These are phyloP conservation scores for Moxostoma hubbsi DNA, from an alignment of 2,797 vertebrate genomes.

Conservation along the genomic window DNA sequence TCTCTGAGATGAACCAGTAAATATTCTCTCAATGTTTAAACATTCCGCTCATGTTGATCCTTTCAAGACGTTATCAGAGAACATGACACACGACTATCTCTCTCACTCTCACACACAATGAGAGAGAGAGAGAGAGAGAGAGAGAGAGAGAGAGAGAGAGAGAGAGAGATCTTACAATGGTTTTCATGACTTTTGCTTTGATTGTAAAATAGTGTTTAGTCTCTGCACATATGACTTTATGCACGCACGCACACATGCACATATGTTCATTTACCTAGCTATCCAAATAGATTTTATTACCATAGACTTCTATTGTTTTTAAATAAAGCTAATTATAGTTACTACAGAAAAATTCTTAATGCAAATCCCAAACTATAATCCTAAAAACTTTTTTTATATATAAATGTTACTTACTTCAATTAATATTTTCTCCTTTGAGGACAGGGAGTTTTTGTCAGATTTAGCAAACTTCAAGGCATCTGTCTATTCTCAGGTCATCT, in stretches of 20 bases:
- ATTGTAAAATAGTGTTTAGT: constrained; percentile 42
- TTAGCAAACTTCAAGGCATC: not conserved
- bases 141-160: not conserved
- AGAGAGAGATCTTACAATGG: constrained; percentile 2
- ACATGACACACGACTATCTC: constrained; percentile 28
- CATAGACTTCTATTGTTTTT: not conserved
- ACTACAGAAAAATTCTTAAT: not conserved
- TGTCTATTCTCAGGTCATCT: too few relatives aligned
- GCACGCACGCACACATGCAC: not conserved
- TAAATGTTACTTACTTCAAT: too few relatives aligned
- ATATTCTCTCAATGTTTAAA: constrained; percentile 32
- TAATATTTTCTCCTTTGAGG: not conserved
- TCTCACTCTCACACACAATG: constrained; percentile 23
- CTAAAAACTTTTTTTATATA: not conserved
- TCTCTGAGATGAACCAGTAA: constrained; percentile 24
- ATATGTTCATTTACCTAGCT: too few relatives aligned
- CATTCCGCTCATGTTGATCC: constrained; percentile 22
- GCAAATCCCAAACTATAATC: not conserved
- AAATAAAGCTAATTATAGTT: not conserved
- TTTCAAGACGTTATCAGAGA: constrained; percentile 47
- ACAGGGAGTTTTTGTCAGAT: not conserved
- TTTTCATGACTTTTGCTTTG: constrained; percentile 35
- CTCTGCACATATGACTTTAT: constrained; percentile 32
- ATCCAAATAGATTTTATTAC: too few relatives aligned
- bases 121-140: too few relatives aligned